Evolutionary conservation across 2,113 vertebrate species (phyloP), one percentile per base, ranked within the genome.

Genomic region (Zosterops hypoxanthus): DNA sequence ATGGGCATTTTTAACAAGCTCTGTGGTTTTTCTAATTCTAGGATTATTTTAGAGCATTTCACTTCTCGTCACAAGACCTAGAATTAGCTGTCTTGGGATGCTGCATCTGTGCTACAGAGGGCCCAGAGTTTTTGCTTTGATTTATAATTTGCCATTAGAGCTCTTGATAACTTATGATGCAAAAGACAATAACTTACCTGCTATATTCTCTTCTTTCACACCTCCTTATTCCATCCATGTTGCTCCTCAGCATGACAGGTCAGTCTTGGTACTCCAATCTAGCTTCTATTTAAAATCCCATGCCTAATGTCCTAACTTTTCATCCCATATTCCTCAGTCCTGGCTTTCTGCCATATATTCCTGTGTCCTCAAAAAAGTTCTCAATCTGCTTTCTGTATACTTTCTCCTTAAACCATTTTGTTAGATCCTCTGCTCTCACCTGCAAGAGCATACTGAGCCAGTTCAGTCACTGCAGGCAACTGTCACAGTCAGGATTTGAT

Each of bases 1-100:
- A 98, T 98, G 98, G 97, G 98, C 98, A 98, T 98, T 98, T 98
- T 97, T 97, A 98, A 97, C 95, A 94, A 97, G 94, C 92, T 97
- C 94, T 94, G 97, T 98, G 97, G 96, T 98, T 98, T 97, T 96
- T 98, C 93, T 98, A 94, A 97, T 97, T 96, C 92, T 87, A 95
- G 97, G 95, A 50, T 93, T 80, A 65, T 76, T 86, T 82, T 92
- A 88, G 93, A 94, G 57, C 39, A 69, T 65, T 25, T 59, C 29
- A 13, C 82, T 42, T 89, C 42, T 88, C 9, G 0, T 70, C 59
- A 26, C 42, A 94, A 92, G 82, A 89, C 59, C 49, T 87, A 66
- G 88, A 65, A 66, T 47, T 57, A 69, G 46, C 25, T 79, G 17
- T 66, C 36, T 61, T 83, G 61, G 81, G 61, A 36, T 86, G 47